phyloP scores from a whole-genome alignment of 92 coral and sea anemone species.

The Plumapathes pennacea region DNA sequence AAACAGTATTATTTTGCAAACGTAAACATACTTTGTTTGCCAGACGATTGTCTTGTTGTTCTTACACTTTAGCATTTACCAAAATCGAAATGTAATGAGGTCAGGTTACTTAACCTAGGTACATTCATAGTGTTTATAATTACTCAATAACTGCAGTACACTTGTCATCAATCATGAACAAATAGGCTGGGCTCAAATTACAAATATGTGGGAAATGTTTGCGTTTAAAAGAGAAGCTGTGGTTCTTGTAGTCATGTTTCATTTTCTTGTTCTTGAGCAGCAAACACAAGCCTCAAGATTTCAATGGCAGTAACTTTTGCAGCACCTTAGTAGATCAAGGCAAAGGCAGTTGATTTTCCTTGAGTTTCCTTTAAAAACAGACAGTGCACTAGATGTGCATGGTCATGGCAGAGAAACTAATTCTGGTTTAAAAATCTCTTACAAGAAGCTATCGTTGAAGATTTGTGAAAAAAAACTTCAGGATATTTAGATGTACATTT shows the following conservation, averaged over 20 bases:
- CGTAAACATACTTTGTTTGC: no score
- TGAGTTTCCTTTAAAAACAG: no score
- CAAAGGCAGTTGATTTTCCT: no score
- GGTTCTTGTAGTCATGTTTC: constrained; percentile 2
- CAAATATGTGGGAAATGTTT: neutral
- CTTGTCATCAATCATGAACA: no score
- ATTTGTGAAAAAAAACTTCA: no score
- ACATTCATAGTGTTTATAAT: constrained; percentile 1
- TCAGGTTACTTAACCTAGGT: neutral
- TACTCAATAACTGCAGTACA: constrained; percentile 1
- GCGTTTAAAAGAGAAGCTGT: constrained; percentile 3
- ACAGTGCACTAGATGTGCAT: no score
- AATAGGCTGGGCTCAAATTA: neutral
- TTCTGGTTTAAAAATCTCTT: no score
- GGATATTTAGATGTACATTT: no score
- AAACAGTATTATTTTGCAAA: neutral
- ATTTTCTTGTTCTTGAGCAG: neutral
- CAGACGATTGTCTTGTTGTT: neutral
- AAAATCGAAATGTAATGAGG: neutral
- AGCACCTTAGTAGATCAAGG: no score
- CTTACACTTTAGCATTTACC: constrained; percentile 1
- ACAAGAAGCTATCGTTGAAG: no score
- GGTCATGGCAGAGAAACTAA: no score
- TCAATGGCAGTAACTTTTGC: no score
- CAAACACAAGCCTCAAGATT: neutral